Percentiles rank a stretch among this genome's conserved stretches.
Evolutionary conservation across 2,113 vertebrate genomes (phyloP).

Genomic region (Pogonocichla stellata): DNA sequence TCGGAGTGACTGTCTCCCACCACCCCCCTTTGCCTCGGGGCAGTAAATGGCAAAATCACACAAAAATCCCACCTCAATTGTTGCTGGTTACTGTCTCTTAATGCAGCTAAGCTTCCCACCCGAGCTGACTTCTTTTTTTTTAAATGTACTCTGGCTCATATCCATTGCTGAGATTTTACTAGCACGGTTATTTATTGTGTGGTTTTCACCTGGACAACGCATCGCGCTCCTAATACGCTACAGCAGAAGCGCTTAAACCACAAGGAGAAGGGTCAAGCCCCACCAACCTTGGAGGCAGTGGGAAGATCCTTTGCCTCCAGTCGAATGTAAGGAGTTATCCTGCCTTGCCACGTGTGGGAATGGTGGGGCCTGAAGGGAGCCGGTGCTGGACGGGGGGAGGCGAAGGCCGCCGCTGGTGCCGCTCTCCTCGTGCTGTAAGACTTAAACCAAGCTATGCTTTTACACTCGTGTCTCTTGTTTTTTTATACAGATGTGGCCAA

Average conservation of each 20-base stretch:
- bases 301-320: constrained; percentile 44
- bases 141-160: constrained; percentile 35
- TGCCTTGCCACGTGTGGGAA: constrained; percentile 31
- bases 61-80: neutral
- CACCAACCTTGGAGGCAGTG: constrained; percentile 28
- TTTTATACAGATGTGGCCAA: constrained; percentile 65
- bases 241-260: constrained; percentile 15
- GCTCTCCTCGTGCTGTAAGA: constrained; percentile 50
- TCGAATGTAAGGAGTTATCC: constrained; percentile 51
- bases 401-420: constrained; percentile 10
- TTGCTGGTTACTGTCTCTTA: constrained; percentile 44
- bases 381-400: constrained; percentile 56
- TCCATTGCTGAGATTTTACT: constrained; percentile 66
- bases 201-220: constrained; percentile 53
- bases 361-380: neutral
- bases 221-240: constrained; percentile 24
- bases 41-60: neutral
- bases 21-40: neutral
- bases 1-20: neutral
- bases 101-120: constrained; percentile 27
- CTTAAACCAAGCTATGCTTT: constrained; percentile 74
- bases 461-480: constrained; percentile 64
- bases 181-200: constrained; percentile 65
- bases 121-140: neutral
- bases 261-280: constrained; percentile 5